Evolutionary conservation across 2,797 vertebrate species (phyloP), one percentile per base, ranked within the genome.

Genomic region (Moxostoma hubbsi): DNA sequence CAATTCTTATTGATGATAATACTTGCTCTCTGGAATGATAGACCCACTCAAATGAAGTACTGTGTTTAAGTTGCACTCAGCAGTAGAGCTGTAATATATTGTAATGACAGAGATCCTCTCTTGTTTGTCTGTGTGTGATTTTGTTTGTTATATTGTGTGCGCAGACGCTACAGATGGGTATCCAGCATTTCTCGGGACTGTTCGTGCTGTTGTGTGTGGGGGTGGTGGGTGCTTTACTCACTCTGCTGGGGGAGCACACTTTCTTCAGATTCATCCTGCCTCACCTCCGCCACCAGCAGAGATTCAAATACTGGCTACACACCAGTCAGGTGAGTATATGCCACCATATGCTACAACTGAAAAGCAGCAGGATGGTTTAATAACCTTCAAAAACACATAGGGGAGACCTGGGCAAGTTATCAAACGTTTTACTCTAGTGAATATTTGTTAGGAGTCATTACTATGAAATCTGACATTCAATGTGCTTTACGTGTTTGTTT

Each of bases 121-220:
- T 45, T 62, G 55, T 68, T 73, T 83, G 36, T 4, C 36, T 36
- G 36, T 36, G 36, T 36, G 36, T 36, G 36, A 36, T 36, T 36
- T 36, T 36, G 36, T 36, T 36, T 36, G 36, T 36, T 36, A 36
- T 63, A 54, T 53, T 79, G 81, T 75, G 71, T 59, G 79, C 45
- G 0, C 90, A 98, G 96, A 97, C 96, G 4, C 92, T 98, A 5
- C 97, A 98, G 91, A 97, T 98, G 97, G 95, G 96, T 9, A 94
- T 98, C 89, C 94, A 95, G 89, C 97, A 98, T 87, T 97, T 98
- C 88, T 98, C 96, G 0, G 97, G 97, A 16, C 94, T 97, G 43
- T 98, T 98, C 0, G 95, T 98, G 85, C 90, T 98, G 77, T 92
- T 98, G 43, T 97, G 97, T 75, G 92, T 98, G 50, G 97, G 97